Percentiles rank a stretch among this genome's conserved stretches.
Evolutionary conservation across 2,113 vertebrate genomes (phyloP).

Genomic region (Pollimyrus isidori): DNA sequence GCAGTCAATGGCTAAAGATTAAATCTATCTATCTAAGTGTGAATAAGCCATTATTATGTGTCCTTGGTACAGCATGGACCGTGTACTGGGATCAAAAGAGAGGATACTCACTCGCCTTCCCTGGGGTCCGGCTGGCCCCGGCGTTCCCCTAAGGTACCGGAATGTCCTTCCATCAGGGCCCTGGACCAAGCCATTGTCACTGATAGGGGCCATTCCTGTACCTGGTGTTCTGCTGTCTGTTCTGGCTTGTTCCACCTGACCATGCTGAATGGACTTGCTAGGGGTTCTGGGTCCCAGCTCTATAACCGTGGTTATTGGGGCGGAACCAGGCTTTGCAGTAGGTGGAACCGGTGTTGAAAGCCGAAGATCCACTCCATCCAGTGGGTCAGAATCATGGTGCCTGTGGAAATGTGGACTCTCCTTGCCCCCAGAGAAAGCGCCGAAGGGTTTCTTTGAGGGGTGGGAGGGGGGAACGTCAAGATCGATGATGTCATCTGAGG

Average conservation of each 20-base stretch:
- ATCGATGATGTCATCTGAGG: constrained; percentile 39
- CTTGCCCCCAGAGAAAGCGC: not conserved
- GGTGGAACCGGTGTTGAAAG: constrained; percentile 18
- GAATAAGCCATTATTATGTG: not conserved
- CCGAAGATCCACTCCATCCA: constrained; percentile 17
- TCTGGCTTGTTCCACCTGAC: not conserved
- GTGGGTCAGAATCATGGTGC: constrained; percentile 32
- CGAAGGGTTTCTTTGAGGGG: constrained; percentile 38
- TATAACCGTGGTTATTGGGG: not conserved
- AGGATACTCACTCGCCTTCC: constrained; percentile 63
- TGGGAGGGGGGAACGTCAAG: constrained; percentile 22
- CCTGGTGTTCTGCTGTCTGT: not conserved
- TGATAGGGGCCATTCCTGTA: constrained; percentile 27
- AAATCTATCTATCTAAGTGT: not conserved
- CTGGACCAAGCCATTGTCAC: constrained; percentile 13
- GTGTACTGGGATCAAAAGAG: not conserved
- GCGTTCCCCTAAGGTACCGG: constrained; percentile 46
- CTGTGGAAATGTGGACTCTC: constrained; percentile 18
- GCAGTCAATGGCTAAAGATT: not conserved
- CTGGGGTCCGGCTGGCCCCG: constrained; percentile 56
- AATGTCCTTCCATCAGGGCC: constrained; percentile 39
- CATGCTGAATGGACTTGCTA: not conserved
- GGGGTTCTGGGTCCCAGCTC: constrained; percentile 2
- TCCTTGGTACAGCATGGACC: not conserved
- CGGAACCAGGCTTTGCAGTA: not conserved